Percentiles rank a stretch among this genome's conserved stretches.
Evolutionary conservation across 2,113 vertebrate species (phyloP).

Genomic region (Phrynosoma platyrhinos): DNA sequence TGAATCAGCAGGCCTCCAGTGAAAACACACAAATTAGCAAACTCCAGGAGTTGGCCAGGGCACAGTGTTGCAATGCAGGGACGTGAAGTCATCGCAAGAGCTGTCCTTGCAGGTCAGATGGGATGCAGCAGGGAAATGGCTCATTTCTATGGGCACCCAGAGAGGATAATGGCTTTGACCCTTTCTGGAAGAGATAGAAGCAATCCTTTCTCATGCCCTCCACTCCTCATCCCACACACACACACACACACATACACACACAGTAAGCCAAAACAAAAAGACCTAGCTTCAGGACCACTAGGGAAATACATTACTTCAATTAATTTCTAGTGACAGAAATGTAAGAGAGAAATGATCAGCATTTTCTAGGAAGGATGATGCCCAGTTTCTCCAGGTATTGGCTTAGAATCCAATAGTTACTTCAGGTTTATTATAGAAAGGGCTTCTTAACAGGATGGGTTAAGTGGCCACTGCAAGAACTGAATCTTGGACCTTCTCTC

Average conservation of each 20-base stretch:
- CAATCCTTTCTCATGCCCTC: accelerated
- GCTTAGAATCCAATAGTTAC: neutral
- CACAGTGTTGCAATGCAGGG: slow-evolving; percentile 10
- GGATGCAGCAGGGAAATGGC: slow-evolving; percentile 37
- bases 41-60: slow-evolving; percentile 60
- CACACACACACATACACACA: neutral
- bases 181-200: slow-evolving; percentile 36
- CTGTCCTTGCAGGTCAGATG: slow-evolving; percentile 58
- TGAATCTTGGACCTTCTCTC: too few species aligned
- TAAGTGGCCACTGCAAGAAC: too few species aligned
- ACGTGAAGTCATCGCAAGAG: slow-evolving; percentile 35
- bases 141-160: slow-evolving; percentile 45
- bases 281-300: neutral
- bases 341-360: neutral
- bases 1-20: slow-evolving; percentile 74
- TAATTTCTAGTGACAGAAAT: neutral
- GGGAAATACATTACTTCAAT: neutral
- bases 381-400: neutral
- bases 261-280: neutral
- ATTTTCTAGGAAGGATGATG: neutral
- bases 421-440: neutral
- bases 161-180: slow-evolving; percentile 63
- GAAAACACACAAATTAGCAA: slow-evolving; percentile 74
- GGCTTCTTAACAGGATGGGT: too few species aligned
- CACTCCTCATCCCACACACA: neutral